These are phyloP conservation scores for Sebastes cheni DNA, from an alignment of 2,797 vertebrate genomes.

Conservation along the genomic window DNA sequence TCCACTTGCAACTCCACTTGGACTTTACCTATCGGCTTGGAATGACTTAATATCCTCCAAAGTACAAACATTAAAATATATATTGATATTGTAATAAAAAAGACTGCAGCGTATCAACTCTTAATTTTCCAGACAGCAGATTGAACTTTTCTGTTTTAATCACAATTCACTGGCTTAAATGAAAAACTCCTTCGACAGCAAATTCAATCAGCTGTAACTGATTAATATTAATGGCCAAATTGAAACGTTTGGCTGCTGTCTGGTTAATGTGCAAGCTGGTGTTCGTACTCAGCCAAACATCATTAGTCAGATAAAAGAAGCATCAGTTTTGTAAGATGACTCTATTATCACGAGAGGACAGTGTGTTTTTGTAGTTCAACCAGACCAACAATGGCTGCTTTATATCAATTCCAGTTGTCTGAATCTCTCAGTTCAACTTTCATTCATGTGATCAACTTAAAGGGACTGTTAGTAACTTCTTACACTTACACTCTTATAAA, in stretches of 20 bases:
- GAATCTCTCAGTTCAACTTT: background rate
- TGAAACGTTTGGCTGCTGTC: background rate
- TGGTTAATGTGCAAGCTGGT: slow-evolving; percentile 1
- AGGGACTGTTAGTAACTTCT: background rate
- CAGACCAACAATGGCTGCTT: background rate
- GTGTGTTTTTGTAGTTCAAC: background rate
- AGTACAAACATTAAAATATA: background rate
- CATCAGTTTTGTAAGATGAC: background rate
- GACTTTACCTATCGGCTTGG: background rate
- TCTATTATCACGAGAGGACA: background rate
- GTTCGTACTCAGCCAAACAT: background rate
- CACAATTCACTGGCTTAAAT: background rate
- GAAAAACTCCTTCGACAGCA: background rate
- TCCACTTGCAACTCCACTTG: background rate
- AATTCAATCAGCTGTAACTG: background rate
- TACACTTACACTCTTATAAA: too few relatives aligned
- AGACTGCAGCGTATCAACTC: background rate
- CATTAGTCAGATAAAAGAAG: background rate
- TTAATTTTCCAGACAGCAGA: background rate
- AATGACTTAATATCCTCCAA: background rate
- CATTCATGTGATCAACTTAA: background rate
- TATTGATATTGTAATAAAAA: background rate
- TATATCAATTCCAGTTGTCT: background rate
- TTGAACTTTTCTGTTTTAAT: background rate
- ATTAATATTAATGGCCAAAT: background rate